Conservation (phyloP, 2,113 vertebrate genomes). For the Cottus gobio region DNA sequence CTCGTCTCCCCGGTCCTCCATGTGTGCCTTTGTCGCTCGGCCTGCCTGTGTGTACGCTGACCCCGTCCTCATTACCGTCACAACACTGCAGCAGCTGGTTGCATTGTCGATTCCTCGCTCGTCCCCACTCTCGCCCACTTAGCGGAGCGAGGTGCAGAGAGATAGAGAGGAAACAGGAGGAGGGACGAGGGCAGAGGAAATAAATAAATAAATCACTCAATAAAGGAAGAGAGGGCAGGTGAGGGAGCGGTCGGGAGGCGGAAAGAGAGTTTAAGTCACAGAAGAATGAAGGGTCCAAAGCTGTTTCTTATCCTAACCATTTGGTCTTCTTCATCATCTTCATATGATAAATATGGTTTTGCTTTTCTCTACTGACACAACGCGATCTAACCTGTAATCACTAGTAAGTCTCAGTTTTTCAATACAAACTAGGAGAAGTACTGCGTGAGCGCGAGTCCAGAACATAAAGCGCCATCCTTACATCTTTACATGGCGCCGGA, state of each 20-base stretch:
- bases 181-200: constrained; percentile 22
- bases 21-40: constrained; percentile 58
- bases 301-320: not conserved
- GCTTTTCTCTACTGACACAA: not conserved
- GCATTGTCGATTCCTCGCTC: constrained; percentile 70
- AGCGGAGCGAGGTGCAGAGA: constrained; percentile 40
- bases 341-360: not conserved
- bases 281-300: not conserved
- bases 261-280: constrained; percentile 13
- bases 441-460: not conserved
- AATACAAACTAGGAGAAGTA: not conserved
- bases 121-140: constrained; percentile 60
- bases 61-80: constrained; percentile 81
- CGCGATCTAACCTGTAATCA: not conserved
- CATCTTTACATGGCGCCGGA: not conserved
- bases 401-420: too few species aligned
- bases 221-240: constrained; percentile 3
- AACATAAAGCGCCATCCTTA: not conserved
- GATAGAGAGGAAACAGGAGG: constrained; percentile 37
- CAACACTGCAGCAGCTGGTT: constrained; percentile 70
- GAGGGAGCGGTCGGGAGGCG: constrained; percentile 19
- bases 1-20: constrained; percentile 39
- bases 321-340: constrained; percentile 1
- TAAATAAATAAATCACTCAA: not conserved
- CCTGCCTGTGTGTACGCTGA: constrained; percentile 66